phyloP scores from a whole-genome alignment of 2,797 vertebrate genomes.

The Erethizon dorsatum region DNA sequence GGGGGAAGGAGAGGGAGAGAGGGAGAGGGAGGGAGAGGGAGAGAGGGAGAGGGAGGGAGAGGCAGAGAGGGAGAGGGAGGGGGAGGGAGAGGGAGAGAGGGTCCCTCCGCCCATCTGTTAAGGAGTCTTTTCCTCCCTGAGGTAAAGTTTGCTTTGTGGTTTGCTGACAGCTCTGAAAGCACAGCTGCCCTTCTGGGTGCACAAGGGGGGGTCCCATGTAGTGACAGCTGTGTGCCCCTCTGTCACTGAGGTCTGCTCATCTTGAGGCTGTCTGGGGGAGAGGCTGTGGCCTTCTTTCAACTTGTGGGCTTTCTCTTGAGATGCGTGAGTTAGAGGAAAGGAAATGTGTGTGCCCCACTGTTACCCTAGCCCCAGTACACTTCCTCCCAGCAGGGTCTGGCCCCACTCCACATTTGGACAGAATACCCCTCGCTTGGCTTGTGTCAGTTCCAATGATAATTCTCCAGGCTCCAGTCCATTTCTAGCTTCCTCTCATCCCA shows the following conservation, averaged over 20 bases:
- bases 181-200: not conserved
- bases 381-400: not conserved
- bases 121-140: not conserved
- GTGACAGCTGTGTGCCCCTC: not conserved
- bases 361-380: no score
- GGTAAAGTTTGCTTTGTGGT: not conserved
- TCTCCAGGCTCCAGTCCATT: constrained; percentile 6
- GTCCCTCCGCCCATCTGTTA: not conserved
- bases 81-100: no score
- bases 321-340: not conserved
- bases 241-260: not conserved
- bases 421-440: not conserved
- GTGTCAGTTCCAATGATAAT: not conserved
- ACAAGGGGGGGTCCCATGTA: not conserved
- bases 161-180: not conserved
- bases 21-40: no score
- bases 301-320: not conserved
- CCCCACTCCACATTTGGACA: not conserved
- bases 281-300: not conserved
- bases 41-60: no score
- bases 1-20: no score
- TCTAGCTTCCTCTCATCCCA: not conserved
- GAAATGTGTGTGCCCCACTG: not conserved
- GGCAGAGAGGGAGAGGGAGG: not conserved
- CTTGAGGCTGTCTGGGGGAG: not conserved